These are phyloP conservation scores for Wasmannia auropunctata DNA, from an alignment of 1,140 invertebrate species.

Conservation along the genomic window DNA sequence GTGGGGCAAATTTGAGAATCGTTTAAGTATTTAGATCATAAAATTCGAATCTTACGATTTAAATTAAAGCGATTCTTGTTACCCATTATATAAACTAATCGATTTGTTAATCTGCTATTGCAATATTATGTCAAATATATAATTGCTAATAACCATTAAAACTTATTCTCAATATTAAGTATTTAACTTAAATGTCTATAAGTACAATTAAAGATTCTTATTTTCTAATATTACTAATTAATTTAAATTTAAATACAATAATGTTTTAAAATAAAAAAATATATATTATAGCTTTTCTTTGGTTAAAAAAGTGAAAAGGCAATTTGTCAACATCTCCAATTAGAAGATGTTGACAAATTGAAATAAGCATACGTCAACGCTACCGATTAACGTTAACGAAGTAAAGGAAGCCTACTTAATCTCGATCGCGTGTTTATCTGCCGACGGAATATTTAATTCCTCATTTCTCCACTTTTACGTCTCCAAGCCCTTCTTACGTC, in stretches of 20 bases:
- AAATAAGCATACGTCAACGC: constrained; percentile 17
- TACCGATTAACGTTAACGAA: constrained; percentile 15
- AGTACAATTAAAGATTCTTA: neutral
- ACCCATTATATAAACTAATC: neutral
- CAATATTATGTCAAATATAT: neutral
- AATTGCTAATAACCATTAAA: neutral
- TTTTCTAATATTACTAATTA: constrained; percentile 45
- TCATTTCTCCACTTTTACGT: constrained; percentile 62
- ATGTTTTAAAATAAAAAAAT: neutral
- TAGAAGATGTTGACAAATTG: constrained; percentile 23
- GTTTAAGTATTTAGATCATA: neutral
- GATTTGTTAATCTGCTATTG: neutral
- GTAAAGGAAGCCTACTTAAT: constrained; percentile 26
- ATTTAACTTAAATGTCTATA: neutral
- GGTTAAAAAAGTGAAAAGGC: neutral
- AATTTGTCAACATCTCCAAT: neutral
- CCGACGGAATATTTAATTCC: constrained; percentile 68
- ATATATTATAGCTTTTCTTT: neutral
- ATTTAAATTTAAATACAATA: constrained; percentile 12
- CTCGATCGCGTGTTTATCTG: constrained; percentile 60
- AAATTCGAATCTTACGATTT: neutral
- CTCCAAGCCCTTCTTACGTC: constrained; percentile 41
- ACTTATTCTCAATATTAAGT: neutral
- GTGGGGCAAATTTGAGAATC: neutral
- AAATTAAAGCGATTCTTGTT: neutral